phyloP scores from a whole-genome alignment of 2,888 invertebrate genomes.

The Cepaea hortensis region DNA sequence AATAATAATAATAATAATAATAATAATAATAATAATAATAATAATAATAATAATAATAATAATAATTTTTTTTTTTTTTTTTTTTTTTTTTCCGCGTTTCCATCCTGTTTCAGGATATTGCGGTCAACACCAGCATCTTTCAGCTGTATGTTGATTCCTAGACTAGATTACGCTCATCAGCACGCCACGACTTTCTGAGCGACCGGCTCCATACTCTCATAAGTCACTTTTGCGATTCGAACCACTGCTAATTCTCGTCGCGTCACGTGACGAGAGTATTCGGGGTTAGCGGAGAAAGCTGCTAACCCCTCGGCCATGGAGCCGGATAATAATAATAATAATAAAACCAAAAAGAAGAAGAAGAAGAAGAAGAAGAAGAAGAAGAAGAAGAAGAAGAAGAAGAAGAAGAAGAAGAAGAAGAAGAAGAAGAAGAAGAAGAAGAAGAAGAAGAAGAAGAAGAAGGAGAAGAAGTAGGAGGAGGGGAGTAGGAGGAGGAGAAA shows the following conservation, averaged over 20 bases:
- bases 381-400: not conserved
- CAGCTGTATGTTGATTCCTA: too few species aligned
- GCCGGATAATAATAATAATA: not conserved
- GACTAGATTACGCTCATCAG: too few species aligned
- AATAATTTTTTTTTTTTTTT: not conserved
- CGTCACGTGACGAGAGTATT: too few species aligned
- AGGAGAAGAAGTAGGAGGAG: not conserved
- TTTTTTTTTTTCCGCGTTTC: too few species aligned
- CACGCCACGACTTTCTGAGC: too few species aligned
- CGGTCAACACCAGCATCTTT: too few species aligned
- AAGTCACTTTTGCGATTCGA: too few species aligned
- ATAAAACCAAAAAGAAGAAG: not conserved
- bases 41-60: not conserved
- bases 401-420: not conserved
- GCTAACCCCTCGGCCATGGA: too few species aligned
- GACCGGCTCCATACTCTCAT: too few species aligned
- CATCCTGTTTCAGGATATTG: too few species aligned
- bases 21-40: not conserved
- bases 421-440: not conserved
- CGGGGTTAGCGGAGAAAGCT: too few species aligned
- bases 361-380: not conserved
- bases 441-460: not conserved
- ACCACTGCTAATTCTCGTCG: too few species aligned
- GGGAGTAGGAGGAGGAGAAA: not conserved
- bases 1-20: not conserved